phyloP scores from a whole-genome alignment of 2,797 vertebrate genomes.

The Rhynchonycteris naso region DNA sequence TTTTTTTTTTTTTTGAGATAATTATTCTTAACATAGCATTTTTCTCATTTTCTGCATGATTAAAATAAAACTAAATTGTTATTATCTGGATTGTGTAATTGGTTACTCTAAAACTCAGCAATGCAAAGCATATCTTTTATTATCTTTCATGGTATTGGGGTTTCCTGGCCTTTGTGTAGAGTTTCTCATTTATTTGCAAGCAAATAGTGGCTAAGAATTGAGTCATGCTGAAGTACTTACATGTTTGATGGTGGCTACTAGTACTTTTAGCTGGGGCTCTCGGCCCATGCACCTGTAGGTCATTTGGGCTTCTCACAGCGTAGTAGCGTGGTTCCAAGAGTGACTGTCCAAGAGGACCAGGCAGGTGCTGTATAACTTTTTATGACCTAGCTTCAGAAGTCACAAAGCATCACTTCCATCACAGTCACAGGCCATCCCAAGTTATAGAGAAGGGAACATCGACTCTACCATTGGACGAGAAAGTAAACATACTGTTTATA shows the following conservation, averaged over 20 bases:
- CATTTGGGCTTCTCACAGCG: not conserved
- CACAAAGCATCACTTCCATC: not conserved
- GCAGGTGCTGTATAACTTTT: not conserved
- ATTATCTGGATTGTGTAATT: not conserved
- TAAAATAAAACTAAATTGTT: constrained; percentile 41
- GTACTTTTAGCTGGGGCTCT: not conserved
- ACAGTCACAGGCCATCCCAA: not conserved
- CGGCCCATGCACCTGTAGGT: not conserved
- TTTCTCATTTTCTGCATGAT: not conserved
- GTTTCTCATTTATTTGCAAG: not conserved
- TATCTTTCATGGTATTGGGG: not conserved
- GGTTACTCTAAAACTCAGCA: not conserved
- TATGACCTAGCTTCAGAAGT: constrained; percentile 29
- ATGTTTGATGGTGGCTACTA: not conserved
- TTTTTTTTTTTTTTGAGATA: too few relatives aligned
- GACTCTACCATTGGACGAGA: not conserved
- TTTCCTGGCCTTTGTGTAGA: not conserved
- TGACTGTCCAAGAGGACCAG: not conserved
- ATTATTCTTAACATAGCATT: not conserved
- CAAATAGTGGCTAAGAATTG: not conserved
- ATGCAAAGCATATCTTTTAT: not conserved
- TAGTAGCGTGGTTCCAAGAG: not conserved
- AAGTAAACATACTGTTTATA: not conserved
- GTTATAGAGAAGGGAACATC: not conserved
- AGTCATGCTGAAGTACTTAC: not conserved